Evolutionary conservation across 2,797 vertebrate species (phyloP).

Genomic region (Leptoclinus maculatus): DNA sequence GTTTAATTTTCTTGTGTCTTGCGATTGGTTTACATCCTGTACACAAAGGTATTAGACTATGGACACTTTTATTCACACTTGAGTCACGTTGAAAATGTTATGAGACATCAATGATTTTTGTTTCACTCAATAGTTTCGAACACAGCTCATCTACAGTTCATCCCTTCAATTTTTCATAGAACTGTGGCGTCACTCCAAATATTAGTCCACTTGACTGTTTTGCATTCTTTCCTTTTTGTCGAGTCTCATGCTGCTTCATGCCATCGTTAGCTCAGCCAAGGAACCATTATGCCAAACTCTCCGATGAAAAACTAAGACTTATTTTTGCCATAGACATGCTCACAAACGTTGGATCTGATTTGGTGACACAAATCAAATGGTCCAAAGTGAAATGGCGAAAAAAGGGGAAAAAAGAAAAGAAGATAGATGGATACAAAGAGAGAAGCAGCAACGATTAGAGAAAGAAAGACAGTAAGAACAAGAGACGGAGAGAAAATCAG

Average conservation of each 20-base stretch:
- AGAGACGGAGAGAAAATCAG: background rate
- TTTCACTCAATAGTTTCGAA: background rate
- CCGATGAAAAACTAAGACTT: constrained; percentile 6
- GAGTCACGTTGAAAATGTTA: background rate
- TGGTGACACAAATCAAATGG: background rate
- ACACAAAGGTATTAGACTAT: background rate
- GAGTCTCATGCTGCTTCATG: constrained; percentile 24
- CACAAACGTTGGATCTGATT: constrained; percentile 30
- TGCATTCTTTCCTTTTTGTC: constrained; percentile 8
- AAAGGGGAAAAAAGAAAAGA: background rate
- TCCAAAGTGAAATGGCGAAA: background rate
- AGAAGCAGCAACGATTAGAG: background rate
- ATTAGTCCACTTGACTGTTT: background rate
- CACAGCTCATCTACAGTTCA: background rate
- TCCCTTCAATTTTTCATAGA: background rate
- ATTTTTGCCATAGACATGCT: background rate
- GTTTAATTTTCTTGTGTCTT: background rate
- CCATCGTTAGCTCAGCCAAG: background rate
- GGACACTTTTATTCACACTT: background rate
- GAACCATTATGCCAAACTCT: constrained; percentile 10
- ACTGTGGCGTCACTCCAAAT: background rate
- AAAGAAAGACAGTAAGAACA: background rate
- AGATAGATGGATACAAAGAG: background rate
- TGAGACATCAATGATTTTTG: background rate
- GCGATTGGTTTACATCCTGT: background rate